Evolutionary conservation across 2,113 vertebrate genomes (phyloP), one percentile per base, ranked within the genome.

Genomic region (Salminus brasiliensis): DNA sequence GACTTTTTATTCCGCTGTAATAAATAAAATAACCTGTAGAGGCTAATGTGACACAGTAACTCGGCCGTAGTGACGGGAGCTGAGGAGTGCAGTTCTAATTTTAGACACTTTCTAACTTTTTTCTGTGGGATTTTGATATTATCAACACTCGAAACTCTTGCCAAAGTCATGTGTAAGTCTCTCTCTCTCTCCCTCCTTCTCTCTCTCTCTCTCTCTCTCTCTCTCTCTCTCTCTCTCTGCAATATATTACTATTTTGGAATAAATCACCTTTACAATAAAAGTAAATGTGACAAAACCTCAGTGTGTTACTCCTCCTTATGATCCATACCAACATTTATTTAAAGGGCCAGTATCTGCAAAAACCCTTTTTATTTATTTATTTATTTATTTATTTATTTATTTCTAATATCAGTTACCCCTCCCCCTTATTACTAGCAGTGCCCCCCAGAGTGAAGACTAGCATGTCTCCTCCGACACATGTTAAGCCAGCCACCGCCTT

Each of bases 221-320:
- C 10, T 57, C n/a, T 32, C 74, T 32, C 59, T 83, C 29, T 82
- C 67, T 78, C 65, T 53, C 67, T 83, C 80, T 85, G 78, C 83
- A 81, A 82, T 80, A 84, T 91, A 80, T 82, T 83, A 90, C 92
- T 92, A 92, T 93, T 96, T 96, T 95, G 91, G 93, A 95, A 94
- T 94, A 95, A 95, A 95, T 92, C 92, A 93, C 91, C 91, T 95
- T 96, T 96, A 94, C 93, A 95, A 95, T 93, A 92, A 90, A 84
- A 85, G 78, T 88, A 86, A 88, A 88, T 89, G 88, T 90, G 78
- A 88, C 82, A 76, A 79, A 43, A 23, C n/a, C 27, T 49, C 16
- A 8, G 23, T 41, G 29, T 49, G 3, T 63, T 32, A 29, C 11
- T 39, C 5, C 21, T 39, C 18, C 11, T 67, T 66, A 25, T 43